These are phyloP conservation scores for Gymnosoma rotundatum DNA, from an alignment of 2,888 invertebrate species.

Conservation along the genomic window DNA sequence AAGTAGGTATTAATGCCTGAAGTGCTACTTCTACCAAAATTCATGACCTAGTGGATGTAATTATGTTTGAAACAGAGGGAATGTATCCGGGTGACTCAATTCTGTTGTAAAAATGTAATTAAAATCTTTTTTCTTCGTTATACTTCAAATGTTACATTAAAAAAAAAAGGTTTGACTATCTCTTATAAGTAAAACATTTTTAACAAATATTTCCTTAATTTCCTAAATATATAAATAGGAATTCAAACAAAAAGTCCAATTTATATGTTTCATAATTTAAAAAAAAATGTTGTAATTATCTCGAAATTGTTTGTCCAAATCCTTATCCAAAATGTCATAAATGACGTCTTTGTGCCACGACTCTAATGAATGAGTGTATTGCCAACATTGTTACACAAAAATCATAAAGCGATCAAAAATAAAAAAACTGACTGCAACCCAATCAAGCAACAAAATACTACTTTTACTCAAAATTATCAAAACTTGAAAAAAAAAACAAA, in stretches of 20 bases:
- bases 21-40: too few species aligned
- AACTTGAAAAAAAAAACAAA: constrained; percentile 21
- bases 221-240: too few species aligned
- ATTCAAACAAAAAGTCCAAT: background rate
- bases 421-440: constrained; percentile 22
- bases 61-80: too few species aligned
- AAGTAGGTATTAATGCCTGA: too few species aligned
- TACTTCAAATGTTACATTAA: too few species aligned
- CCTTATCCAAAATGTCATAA: constrained; percentile 25
- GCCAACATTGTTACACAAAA: constrained; percentile 25
- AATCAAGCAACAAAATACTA: constrained; percentile 38
- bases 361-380: constrained; percentile 2
- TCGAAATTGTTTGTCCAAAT: background rate
- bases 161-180: too few species aligned
- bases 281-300: background rate
- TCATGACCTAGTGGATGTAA: too few species aligned
- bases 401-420: constrained; percentile 31
- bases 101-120: too few species aligned
- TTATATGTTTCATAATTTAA: constrained; percentile 5
- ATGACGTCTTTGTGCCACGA: constrained; percentile 23
- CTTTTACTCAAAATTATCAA: constrained; percentile 35
- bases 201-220: background rate
- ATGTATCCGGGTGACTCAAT: too few species aligned
- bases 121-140: too few species aligned
- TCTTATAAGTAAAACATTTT: too few species aligned